phyloP scores from a whole-genome alignment of 2,113 vertebrate species.

The Albula glossodonta region DNA sequence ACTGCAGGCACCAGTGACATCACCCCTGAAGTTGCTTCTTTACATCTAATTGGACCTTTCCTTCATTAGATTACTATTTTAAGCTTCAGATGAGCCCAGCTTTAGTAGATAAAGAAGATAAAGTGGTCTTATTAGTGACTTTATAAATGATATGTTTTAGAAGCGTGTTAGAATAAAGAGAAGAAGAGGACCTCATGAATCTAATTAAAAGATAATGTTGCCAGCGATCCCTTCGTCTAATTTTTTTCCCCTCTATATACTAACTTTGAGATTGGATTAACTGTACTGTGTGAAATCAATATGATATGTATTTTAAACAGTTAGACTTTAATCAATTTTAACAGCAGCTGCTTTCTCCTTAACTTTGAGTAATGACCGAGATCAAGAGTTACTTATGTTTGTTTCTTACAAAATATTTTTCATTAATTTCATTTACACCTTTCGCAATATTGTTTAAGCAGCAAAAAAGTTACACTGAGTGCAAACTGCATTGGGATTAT shows the following conservation, averaged over 20 bases:
- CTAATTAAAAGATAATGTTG: conserved; percentile 78
- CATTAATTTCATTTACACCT: not conserved
- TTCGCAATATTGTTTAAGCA: not conserved
- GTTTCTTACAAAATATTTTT: not conserved
- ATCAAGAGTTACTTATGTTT: not conserved
- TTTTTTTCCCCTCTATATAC: conserved; percentile 47
- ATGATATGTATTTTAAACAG: not conserved
- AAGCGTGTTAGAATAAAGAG: not conserved
- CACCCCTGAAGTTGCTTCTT: not conserved
- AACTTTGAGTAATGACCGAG: not conserved
- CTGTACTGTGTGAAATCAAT: conserved; percentile 26
- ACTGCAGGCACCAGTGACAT: not conserved
- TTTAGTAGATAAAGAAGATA: not conserved
- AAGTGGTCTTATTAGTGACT: not conserved
- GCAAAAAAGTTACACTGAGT: not conserved
- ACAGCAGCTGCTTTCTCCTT: not conserved
- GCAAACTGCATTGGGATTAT: not conserved
- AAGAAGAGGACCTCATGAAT: conserved; percentile 48
- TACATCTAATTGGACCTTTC: not conserved
- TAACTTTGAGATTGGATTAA: conserved; percentile 30
- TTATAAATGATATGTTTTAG: conserved; percentile 7
- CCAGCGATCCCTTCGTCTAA: conserved; percentile 45
- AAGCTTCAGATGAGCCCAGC: not conserved
- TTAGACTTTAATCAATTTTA: not conserved
- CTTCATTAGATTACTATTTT: not conserved